Evolutionary conservation across 2,888 invertebrate genomes (phyloP).

Genomic region (Cistogaster globosa): DNA sequence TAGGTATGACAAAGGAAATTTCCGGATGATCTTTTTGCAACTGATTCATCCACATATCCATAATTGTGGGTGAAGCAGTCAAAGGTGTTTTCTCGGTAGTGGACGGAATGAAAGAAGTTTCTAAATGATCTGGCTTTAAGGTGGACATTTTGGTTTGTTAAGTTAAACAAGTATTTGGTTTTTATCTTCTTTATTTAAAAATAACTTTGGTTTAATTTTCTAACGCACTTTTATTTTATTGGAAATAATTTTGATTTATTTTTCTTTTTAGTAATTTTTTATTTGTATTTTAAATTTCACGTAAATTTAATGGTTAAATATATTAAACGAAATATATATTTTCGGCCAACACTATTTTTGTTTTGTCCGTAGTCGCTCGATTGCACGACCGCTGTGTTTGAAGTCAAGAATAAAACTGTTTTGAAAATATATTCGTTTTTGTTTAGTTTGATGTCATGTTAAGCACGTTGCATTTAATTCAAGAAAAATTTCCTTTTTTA

Average conservation of each 20-base stretch:
- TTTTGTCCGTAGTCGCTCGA: not conserved
- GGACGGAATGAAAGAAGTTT: constrained; percentile 59
- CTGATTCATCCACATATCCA: constrained; percentile 74
- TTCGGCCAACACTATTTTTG: not conserved
- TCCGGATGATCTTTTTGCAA: constrained; percentile 79
- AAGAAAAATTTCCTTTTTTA: constrained; percentile 41
- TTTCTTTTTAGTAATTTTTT: not conserved
- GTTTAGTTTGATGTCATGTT: constrained; percentile 62
- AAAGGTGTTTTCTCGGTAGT: constrained; percentile 1
- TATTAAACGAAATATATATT: constrained; percentile 1
- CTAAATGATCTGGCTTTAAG: constrained; percentile 39
- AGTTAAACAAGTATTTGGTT: constrained; percentile 38
- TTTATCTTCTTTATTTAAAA: constrained; percentile 1
- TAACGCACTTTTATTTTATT: not conserved
- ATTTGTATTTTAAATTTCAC: constrained; percentile 15
- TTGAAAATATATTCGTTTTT: constrained; percentile 40
- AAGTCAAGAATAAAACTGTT: constrained; percentile 69
- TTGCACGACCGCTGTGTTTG: constrained; percentile 61
- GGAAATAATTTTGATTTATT: constrained; percentile 1
- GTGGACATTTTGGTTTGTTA: constrained; percentile 53
- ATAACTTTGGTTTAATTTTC: constrained; percentile 48
- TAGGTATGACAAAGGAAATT: constrained; percentile 82
- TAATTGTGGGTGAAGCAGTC: constrained; percentile 75
- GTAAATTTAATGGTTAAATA: constrained; percentile 14
- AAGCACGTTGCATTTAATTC: constrained; percentile 65